phyloP scores from a whole-genome alignment of 2,888 invertebrate species.

The Tipula vernalis region DNA sequence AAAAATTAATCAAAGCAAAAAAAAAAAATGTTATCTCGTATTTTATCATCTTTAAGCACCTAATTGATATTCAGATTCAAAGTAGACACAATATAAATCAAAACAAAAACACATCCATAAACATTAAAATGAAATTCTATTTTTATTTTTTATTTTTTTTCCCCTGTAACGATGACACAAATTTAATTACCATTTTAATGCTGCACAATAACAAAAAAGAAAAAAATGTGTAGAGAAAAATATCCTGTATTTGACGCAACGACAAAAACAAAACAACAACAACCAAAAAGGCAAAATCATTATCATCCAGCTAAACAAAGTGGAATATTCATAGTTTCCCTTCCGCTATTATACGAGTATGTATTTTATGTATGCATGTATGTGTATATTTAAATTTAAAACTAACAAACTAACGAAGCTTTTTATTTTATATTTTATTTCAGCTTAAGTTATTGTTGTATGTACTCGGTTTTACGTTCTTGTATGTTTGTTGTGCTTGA shows the following conservation, averaged over 20 bases:
- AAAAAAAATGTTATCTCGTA: neutral
- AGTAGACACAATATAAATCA: neutral
- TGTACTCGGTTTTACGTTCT: neutral
- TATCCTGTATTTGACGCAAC: neutral
- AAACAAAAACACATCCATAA: neutral
- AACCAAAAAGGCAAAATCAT: neutral
- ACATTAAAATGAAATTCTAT: neutral
- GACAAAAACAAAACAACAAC: neutral
- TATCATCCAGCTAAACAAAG: neutral
- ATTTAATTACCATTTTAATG: neutral
- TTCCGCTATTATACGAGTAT: neutral
- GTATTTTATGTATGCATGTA: neutral
- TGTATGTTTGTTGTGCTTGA: neutral
- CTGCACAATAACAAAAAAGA: neutral
- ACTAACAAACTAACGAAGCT: neutral
- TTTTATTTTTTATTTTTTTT: neutral
- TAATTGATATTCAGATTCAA: neutral
- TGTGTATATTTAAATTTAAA: neutral
- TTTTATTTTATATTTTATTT: neutral
- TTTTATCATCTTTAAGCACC: neutral
- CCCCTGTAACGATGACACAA: neutral
- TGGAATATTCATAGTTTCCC: neutral
- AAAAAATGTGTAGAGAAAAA: neutral
- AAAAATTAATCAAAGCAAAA: neutral
- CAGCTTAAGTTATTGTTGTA: neutral